Conservation (phyloP, 2,113 vertebrate genomes). For the Pedionomus torquatus region DNA sequence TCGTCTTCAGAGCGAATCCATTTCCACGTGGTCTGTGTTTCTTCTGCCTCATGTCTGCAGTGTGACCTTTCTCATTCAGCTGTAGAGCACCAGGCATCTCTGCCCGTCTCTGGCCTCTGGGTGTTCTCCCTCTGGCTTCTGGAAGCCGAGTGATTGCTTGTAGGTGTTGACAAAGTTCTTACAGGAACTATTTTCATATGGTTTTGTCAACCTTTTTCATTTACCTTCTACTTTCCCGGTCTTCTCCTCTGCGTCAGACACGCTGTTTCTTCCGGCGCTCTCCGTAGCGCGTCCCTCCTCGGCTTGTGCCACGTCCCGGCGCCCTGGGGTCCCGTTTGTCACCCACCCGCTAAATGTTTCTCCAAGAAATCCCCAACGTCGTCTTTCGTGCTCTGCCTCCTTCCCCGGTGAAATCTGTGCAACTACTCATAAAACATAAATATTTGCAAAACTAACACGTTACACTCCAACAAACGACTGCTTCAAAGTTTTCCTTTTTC, state of each 20-base stretch:
- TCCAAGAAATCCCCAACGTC: not conserved
- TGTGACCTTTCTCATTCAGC: not conserved
- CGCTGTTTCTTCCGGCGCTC: not conserved
- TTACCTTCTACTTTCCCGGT: not conserved
- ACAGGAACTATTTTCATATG: not conserved
- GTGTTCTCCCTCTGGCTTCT: not conserved
- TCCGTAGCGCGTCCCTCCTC: fast-evolving
- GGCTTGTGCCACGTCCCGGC: not conserved
- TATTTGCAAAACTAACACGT: not conserved
- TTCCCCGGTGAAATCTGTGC: not conserved
- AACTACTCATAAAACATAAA: not conserved
- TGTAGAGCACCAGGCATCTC: not conserved
- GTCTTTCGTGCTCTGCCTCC: not conserved
- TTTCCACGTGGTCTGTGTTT: not conserved
- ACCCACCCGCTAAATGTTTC: not conserved
- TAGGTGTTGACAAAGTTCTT: not conserved
- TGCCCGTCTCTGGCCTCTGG: not conserved
- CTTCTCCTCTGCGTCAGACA: not conserved
- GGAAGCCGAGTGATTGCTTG: not conserved
- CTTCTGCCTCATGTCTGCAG: not conserved
- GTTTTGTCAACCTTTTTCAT: not conserved
- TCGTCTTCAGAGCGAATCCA: not conserved
- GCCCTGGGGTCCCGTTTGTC: too few species aligned
- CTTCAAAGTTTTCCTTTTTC: not conserved
- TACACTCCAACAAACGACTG: not conserved